phyloP scores from a whole-genome alignment of 2,888 invertebrate species.

The Mycalesis mineus region DNA sequence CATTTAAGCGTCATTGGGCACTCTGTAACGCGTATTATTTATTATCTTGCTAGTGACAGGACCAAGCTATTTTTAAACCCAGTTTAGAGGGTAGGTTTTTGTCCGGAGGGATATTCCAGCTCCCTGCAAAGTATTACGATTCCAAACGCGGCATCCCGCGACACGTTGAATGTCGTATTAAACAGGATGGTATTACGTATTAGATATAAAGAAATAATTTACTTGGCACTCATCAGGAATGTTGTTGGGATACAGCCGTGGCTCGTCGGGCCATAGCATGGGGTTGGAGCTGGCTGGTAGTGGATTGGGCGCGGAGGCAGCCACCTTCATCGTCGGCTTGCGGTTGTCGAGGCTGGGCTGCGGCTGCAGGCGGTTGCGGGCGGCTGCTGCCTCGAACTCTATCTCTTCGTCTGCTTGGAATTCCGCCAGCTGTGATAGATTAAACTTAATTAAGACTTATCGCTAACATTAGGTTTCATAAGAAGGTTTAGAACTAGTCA shows the following conservation, averaged over 20 bases:
- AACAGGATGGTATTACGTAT: no score
- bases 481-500: no score
- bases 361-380: slow-evolving; percentile 20
- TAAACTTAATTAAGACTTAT: not conserved
- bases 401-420: slow-evolving; percentile 69
- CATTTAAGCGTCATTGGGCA: no score
- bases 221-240: slow-evolving; percentile 67
- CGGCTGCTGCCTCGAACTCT: slow-evolving; percentile 45
- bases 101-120: no score
- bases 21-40: no score
- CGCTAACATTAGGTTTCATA: no score
- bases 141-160: no score
- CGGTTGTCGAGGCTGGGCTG: slow-evolving; percentile 20
- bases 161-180: no score
- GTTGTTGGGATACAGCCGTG: slow-evolving; percentile 46
- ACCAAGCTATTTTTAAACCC: no score
- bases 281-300: slow-evolving; percentile 52
- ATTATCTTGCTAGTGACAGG: no score
- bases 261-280: slow-evolving; percentile 58
- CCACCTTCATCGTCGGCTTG: slow-evolving; percentile 45
- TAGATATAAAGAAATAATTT: slow-evolving; percentile 1
- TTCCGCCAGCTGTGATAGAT: slow-evolving; percentile 52
- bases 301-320: slow-evolving; percentile 55
- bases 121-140: no score
- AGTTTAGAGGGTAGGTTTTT: no score